phyloP scores from a whole-genome alignment of 2,888 invertebrate genomes.

The Eretmocerus hayati region DNA sequence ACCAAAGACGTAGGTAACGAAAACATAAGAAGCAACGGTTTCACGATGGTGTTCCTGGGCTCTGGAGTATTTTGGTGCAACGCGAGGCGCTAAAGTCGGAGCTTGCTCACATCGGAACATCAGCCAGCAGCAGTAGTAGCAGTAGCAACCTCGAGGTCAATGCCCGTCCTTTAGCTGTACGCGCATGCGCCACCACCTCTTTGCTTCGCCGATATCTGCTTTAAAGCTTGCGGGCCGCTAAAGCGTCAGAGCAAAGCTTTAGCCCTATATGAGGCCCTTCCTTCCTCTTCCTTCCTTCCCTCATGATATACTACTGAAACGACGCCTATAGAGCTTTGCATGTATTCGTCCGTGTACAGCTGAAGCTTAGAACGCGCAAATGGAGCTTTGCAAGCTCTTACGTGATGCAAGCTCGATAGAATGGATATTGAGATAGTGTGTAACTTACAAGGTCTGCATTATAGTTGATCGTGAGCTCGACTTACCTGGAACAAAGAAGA shows the following conservation, averaged over 20 bases:
- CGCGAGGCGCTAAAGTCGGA: background rate
- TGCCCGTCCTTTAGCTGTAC: conserved; percentile 43
- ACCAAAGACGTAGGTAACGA: no score
- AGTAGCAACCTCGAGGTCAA: conserved; percentile 42
- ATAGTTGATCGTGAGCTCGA: no score
- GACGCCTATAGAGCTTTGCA: no score
- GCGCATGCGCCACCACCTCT: background rate
- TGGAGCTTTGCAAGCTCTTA: background rate
- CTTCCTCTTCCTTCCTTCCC: background rate
- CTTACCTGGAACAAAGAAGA: no score
- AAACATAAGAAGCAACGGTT: background rate
- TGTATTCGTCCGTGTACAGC: no score
- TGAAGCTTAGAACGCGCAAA: background rate
- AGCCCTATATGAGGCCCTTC: background rate
- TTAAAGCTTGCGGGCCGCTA: conserved; percentile 9
- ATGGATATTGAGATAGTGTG: no score
- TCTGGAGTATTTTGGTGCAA: no score
- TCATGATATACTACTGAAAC: no score
- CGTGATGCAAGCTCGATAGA: background rate
- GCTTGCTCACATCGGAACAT: conserved; percentile 27
- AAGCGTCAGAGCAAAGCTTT: background rate
- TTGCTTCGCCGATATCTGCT: conserved; percentile 17
- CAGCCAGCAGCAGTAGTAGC: conserved; percentile 32
- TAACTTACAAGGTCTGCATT: no score
- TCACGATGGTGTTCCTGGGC: background rate